Percentiles rank a stretch among this genome's conserved stretches.
phyloP scores from a whole-genome alignment of 1,140 invertebrate species.

The Dreissena rostriformis region DNA sequence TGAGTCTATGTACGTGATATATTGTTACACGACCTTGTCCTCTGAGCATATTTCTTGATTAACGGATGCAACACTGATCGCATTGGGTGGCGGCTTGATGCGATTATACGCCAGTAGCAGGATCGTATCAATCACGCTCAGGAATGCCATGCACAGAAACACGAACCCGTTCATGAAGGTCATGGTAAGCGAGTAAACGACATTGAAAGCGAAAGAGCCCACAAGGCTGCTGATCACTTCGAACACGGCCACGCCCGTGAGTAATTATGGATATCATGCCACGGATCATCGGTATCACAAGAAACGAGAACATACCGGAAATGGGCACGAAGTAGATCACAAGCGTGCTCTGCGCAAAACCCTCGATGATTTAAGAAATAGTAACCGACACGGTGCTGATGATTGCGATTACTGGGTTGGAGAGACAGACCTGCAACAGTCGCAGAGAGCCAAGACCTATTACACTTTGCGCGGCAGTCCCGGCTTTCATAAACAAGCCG shows the following conservation, averaged over 20 bases:
- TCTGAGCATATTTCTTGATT: too few species aligned
- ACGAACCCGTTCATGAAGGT: conserved; percentile 41
- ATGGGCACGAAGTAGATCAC: conserved; percentile 37
- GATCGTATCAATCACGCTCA: conserved; percentile 5
- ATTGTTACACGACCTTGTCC: too few species aligned
- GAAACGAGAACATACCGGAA: background rate
- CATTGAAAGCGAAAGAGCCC: too few species aligned
- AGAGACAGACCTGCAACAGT: conserved; percentile 12
- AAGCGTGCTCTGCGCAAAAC: too few species aligned
- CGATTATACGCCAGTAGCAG: background rate
- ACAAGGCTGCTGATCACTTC: conserved; percentile 16
- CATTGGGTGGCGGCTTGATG: background rate
- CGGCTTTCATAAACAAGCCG: conserved; percentile 2
- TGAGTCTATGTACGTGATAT: too few species aligned
- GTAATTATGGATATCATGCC: conserved; percentile 36
- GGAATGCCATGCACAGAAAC: conserved; percentile 14
- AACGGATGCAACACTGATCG: too few species aligned
- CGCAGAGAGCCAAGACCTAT: conserved; percentile 9
- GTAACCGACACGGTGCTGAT: conserved; percentile 2
- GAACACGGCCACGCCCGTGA: conserved; percentile 4
- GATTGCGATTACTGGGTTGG: conserved; percentile 18
- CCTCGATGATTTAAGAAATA: too few species aligned
- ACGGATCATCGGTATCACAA: conserved; percentile 17
- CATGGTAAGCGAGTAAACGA: too few species aligned
- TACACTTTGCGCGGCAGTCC: background rate